Evolutionary conservation across 1,140 invertebrate genomes (phyloP), one percentile per base, ranked within the genome.

Genomic region (Drosophila orena): DNA sequence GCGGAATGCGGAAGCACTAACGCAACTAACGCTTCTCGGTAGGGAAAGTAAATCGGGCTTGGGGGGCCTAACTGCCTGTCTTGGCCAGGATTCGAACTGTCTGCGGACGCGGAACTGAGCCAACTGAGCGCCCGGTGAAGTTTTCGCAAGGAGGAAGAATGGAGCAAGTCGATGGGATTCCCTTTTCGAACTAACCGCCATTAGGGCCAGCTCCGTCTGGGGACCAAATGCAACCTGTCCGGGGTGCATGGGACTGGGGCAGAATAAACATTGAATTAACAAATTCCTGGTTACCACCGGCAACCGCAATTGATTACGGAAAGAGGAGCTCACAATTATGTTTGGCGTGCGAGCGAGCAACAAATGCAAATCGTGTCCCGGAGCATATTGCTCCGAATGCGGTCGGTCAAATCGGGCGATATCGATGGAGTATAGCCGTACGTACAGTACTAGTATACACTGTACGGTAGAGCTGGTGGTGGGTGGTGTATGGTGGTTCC

Each of bases 211-310:
- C 20, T 72, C 59, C 55, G 68, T 57, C 77, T 74, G 53, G 70
- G 59, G 55, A 69, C 2, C 30, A 8, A 30, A 60, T 60, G 58
- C 81, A 71, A 56, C 43, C 80, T 80, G 53, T 46, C 56, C 47
- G 56, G 58, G 43, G 11, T 65, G 58, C 58, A 43, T 43, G 75
- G 62, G 40, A 46, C 59, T 70, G 60, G 76, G 76, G 72, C 78
- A 73, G 70, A 88, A 74, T 78, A 85, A 91, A 73, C 90, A 91
- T 91, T 90, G 90, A 91, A 91, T 91, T 91, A 91, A 91, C 90
- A 91, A 91, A 91, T 91, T 90, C 83, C 80, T 65, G 61, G 90
- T 91, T 83, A 77, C 90, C 80, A 76, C 10, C 49, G 70, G 77
- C 85, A 90, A 84, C 90, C 81, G 60, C 61, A 71, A 91, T 91